phyloP scores from a whole-genome alignment of 1,140 invertebrate species.

The Ladona fulva region DNA sequence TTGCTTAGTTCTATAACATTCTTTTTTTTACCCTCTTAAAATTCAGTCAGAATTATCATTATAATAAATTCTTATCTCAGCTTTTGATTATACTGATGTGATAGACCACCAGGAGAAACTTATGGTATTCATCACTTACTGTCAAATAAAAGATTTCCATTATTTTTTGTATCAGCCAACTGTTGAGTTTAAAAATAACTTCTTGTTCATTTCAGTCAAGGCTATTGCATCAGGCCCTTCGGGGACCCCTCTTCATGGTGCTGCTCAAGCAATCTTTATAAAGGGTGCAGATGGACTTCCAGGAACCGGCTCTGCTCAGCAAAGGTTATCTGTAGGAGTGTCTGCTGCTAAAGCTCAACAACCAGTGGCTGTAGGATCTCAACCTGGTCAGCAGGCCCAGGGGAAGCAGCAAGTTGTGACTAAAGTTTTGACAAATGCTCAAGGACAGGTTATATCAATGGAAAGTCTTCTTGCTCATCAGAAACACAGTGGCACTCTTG shows the following conservation, averaged over 20 bases:
- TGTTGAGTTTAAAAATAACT: too few relatives aligned
- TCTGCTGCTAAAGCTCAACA: conserved; percentile 29
- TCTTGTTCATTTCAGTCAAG: too few relatives aligned
- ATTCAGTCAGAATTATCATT: too few relatives aligned
- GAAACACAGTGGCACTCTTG: conserved; percentile 32
- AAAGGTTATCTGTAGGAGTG: conserved; percentile 3
- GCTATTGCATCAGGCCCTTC: neutral
- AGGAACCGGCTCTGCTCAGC: neutral
- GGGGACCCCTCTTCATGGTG: neutral
- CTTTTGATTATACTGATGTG: too few relatives aligned
- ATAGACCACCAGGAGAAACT: too few relatives aligned
- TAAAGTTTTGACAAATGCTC: conserved; percentile 48
- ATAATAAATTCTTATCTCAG: too few relatives aligned
- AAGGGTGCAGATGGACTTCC: neutral
- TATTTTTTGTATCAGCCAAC: too few relatives aligned
- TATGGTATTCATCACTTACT: too few relatives aligned
- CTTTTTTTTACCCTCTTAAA: too few relatives aligned
- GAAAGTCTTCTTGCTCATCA: conserved; percentile 51
- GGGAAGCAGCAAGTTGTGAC: conserved; percentile 32
- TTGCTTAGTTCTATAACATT: too few relatives aligned
- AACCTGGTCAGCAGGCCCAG: neutral
- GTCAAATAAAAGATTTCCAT: too few relatives aligned
- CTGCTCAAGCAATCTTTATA: conserved; percentile 18
- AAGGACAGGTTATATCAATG: conserved; percentile 55
- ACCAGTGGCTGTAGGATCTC: conserved; percentile 31